Evolutionary conservation across 2,113 vertebrate genomes (phyloP).

Genomic region (Heloderma charlesbogerti): DNA sequence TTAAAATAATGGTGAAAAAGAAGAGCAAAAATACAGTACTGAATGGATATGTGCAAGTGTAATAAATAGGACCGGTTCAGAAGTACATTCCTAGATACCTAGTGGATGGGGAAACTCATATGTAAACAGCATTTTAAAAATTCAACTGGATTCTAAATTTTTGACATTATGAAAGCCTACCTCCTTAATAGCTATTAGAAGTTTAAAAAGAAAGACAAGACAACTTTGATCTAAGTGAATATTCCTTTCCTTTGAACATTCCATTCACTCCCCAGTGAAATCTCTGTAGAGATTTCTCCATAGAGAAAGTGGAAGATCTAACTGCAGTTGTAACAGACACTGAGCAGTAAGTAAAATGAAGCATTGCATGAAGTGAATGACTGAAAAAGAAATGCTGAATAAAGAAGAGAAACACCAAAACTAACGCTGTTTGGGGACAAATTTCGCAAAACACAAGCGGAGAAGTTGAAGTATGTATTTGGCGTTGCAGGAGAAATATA

Average conservation of each 20-base stretch:
- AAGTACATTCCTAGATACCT: not conserved
- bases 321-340: not conserved
- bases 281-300: not conserved
- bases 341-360: not conserved
- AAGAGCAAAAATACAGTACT: not conserved
- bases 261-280: not conserved
- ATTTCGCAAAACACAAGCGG: not conserved
- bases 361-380: not conserved
- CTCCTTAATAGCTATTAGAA: not conserved
- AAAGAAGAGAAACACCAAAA: not conserved
- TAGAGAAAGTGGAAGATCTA: not conserved
- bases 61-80: not conserved
- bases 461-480: not conserved
- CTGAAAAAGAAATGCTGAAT: conserved; percentile 23
- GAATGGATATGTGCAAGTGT: not conserved
- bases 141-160: not conserved
- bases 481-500: not conserved
- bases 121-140: not conserved
- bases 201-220: not conserved
- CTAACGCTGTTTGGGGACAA: conserved; percentile 10
- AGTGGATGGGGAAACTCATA: not conserved
- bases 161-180: not conserved
- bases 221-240: not conserved
- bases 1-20: not conserved
- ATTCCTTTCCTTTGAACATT: not conserved